Evolutionary conservation across 2,113 vertebrate genomes (phyloP), one percentile per base, ranked within the genome.

Genomic region (Tursiops truncatus): DNA sequence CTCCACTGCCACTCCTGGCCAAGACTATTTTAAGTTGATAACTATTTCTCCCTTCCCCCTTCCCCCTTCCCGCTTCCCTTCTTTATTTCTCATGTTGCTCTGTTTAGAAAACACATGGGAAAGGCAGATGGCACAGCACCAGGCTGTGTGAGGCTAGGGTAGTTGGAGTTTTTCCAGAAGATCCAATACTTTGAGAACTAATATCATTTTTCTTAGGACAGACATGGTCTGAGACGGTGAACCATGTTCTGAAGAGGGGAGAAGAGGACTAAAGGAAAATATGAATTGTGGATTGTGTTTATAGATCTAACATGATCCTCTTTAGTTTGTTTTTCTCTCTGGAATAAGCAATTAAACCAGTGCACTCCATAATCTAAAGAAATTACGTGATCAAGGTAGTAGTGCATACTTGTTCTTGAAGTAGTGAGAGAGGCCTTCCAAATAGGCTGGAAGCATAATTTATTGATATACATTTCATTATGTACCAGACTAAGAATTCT

Each of bases 261-360:
- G 21, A 18, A 36, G 44, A 56, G 76, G 31, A 86, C 31, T 25
- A 33, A 82, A 81, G 10, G 74, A 86, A 80, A 9, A 67, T 17
- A 70, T 62, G 38, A 84, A 95, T 14, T 60, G n/a, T 73, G 25
- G 58, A 73, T 68, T 62, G 50, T n/a, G 18, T 60, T 92, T 81
- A 77, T 81, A 77, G 2, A 74, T 79, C 14, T 36, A 70, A 21
- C 0, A 9, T 68, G 7, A 79, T 56, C 38, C 65, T 21, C 3
- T 91, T 81, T 71, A 18, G 2, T 50, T 47, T 91, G 5, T 10
- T 87, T 82, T 96, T 68, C 63, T 93, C 31, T 87, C 41, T 74
- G 21, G 83, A 85, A 28, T 95, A 67, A 83, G 38, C 89, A 82
- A 92, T 83, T 60, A 95, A 79, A 82, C 41, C 13, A 58, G 23